Percentiles rank a stretch among this genome's conserved stretches.
Evolutionary conservation across 2,888 invertebrate species (phyloP).

Genomic region (Mesochorus sp.): DNA sequence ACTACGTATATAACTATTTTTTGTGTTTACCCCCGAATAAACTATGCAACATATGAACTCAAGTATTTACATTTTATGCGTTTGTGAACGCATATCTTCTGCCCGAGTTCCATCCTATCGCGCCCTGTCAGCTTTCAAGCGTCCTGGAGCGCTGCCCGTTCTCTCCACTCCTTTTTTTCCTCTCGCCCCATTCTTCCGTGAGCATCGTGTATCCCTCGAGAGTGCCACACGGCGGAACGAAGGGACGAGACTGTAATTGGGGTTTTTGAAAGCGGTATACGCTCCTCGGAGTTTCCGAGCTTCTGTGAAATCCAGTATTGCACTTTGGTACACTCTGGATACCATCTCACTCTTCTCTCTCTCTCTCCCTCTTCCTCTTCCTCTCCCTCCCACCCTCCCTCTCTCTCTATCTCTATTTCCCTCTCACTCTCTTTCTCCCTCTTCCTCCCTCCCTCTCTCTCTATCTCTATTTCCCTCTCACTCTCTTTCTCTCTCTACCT

Average conservation of each 20-base stretch:
- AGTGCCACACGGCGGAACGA: not conserved
- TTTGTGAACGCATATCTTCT: not conserved
- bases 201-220: not conserved
- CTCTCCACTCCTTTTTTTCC: too few relatives aligned
- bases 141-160: not conserved
- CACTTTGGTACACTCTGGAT: constrained; percentile 17
- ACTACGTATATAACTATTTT: too few relatives aligned
- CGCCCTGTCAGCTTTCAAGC: not conserved
- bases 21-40: too few relatives aligned
- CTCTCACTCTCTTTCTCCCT: too few relatives aligned
- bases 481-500: too few relatives aligned
- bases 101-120: not conserved
- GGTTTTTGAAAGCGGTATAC: constrained; percentile 22
- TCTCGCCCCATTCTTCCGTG: too few relatives aligned
- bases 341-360: too few relatives aligned
- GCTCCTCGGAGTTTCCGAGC: constrained; percentile 17
- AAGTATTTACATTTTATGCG: not conserved
- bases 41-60: not conserved
- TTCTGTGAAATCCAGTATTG: constrained; percentile 34
- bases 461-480: too few relatives aligned
- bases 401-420: not conserved
- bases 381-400: too few relatives aligned
- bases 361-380: too few relatives aligned
- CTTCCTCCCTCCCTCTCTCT: too few relatives aligned
- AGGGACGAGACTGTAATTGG: constrained; percentile 40